A percentile compares a stretch with the other conserved stretches of the same genome.
Conservation (phyloP, 2,888 invertebrate species). For the Habroteleia sp. region DNA sequence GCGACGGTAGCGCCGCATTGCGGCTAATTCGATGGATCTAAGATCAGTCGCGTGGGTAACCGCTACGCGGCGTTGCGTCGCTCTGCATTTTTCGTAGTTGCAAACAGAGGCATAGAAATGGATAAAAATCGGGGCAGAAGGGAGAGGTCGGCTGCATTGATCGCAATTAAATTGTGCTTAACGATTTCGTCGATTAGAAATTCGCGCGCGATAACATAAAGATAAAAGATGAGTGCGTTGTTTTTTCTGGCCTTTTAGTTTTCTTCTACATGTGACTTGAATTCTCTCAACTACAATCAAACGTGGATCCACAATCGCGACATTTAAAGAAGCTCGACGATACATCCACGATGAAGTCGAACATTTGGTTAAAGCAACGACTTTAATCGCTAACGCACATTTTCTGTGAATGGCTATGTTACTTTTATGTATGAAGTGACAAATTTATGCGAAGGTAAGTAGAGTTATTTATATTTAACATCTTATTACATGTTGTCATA, state of each 20-base stretch:
- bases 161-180: constrained; percentile 33
- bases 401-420: constrained; percentile 10
- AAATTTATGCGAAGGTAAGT: constrained; percentile 2
- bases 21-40: constrained; percentile 8
- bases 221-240: constrained; percentile 37
- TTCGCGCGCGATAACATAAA: constrained; percentile 33
- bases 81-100: constrained; percentile 2
- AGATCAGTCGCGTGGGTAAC: constrained; percentile 4
- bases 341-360: constrained; percentile 24
- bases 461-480: constrained; percentile 5
- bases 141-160: constrained; percentile 1
- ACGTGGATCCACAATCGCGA: constrained; percentile 52
- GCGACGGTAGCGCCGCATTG: constrained; percentile 1
- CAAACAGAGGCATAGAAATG: not conserved
- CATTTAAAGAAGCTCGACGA: constrained; percentile 51
- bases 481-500: constrained; percentile 1
- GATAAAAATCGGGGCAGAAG: not conserved
- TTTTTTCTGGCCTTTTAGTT: not conserved
- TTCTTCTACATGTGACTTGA: constrained; percentile 23
- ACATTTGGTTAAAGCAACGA: constrained; percentile 22
- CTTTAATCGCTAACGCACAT: constrained; percentile 13
- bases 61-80: not conserved
- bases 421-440: constrained; percentile 4
- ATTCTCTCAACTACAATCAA: constrained; percentile 41
- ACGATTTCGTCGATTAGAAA: constrained; percentile 40